Conservation (phyloP, 2,888 invertebrate genomes). For the Philereme vetulata region DNA sequence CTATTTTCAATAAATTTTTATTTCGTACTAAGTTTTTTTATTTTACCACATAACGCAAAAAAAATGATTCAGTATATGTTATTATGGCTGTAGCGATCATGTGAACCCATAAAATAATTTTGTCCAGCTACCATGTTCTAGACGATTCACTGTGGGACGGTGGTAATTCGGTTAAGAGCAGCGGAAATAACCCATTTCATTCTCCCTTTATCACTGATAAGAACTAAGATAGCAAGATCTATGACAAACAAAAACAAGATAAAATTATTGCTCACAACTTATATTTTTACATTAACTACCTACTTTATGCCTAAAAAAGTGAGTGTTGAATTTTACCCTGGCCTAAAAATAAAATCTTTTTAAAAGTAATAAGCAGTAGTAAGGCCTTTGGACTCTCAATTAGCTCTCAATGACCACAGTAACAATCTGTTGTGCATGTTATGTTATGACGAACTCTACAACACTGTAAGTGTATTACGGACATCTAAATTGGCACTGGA, state of each 20-base stretch:
- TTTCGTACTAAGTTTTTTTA: too few relatives aligned
- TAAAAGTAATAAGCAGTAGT: background rate
- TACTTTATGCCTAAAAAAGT: conserved; percentile 3
- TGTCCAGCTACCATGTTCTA: too few relatives aligned
- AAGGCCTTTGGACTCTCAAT: conserved; percentile 27
- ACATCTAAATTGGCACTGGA: too few relatives aligned
- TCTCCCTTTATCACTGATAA: conserved; percentile 21
- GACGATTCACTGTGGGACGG: too few relatives aligned
- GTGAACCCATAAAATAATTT: too few relatives aligned
- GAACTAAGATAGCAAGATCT: conserved; percentile 15
- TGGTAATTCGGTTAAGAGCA: conserved; percentile 20
- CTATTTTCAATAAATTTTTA: too few relatives aligned
- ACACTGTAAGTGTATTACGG: conserved; percentile 5
- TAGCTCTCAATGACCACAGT: conserved; percentile 20
- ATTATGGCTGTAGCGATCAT: too few relatives aligned
- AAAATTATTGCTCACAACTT: background rate
- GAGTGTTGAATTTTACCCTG: conserved; percentile 6
- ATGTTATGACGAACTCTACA: conserved; percentile 14
- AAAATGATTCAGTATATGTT: too few relatives aligned
- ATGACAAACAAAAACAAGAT: conserved; percentile 16
- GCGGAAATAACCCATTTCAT: conserved; percentile 24
- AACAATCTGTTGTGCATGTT: conserved; percentile 17
- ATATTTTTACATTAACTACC: background rate
- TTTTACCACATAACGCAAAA: too few relatives aligned
- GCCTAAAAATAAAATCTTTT: conserved; percentile 4